Conservation (phyloP, 1,140 invertebrate genomes). For the Drosophila neocordata region DNA sequence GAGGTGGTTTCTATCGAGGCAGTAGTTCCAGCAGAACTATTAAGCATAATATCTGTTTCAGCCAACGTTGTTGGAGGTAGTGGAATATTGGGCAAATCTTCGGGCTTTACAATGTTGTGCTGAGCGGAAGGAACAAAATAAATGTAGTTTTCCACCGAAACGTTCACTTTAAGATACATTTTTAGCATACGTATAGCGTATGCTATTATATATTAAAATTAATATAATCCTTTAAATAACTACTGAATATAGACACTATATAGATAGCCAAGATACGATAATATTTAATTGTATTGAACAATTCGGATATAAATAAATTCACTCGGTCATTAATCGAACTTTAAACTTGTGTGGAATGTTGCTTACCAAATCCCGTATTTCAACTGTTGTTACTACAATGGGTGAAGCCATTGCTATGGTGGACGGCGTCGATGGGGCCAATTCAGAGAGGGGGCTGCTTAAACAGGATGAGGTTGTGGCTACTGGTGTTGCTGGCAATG, state of each 20-base stretch:
- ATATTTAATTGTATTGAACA: no score
- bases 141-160: no score
- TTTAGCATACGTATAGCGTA: no score
- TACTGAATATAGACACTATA: no score
- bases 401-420: slow-evolving; percentile 61
- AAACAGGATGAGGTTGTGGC: slow-evolving; percentile 43
- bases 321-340: background rate
- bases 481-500: slow-evolving; percentile 51
- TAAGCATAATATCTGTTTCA: slow-evolving; percentile 53
- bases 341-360: background rate
- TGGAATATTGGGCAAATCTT: slow-evolving; percentile 59
- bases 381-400: slow-evolving; percentile 57
- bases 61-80: background rate
- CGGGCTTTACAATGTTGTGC: slow-evolving; percentile 45
- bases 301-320: no score
- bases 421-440: slow-evolving; percentile 60
- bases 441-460: slow-evolving; percentile 54
- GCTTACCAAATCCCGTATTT: slow-evolving; percentile 62
- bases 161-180: no score
- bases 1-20: slow-evolving; percentile 61
- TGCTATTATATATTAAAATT: no score
- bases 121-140: background rate
- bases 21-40: slow-evolving; percentile 66
- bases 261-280: no score
- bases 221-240: no score